Evolutionary conservation across 2,888 invertebrate genomes (phyloP), one percentile per base, ranked within the genome.

Genomic region (Pecten maximus): DNA sequence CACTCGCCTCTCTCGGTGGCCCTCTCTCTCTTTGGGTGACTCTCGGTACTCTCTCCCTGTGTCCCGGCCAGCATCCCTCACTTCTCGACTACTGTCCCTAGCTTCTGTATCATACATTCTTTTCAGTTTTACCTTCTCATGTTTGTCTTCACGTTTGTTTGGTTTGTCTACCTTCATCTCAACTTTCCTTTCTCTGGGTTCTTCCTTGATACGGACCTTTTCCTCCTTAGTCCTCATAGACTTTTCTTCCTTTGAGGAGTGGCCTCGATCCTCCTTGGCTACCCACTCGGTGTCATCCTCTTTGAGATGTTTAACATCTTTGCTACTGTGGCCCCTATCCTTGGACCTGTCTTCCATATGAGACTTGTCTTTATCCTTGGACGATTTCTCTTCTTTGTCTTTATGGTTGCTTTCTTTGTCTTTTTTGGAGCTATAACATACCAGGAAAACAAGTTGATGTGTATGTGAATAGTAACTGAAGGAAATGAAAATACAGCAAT

Each of bases 81-180:
- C 44, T 4, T 92, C 93, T n/a, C 88, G 87, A n/a, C 87, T n/a
- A 35, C 88, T 16, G 6, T 90, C 87, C 28, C 91, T 88, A 87
- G 12, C 35, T 74, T 94, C 93, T 0, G 92, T 92, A 87, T 93
- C 93, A 91, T 92, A 91, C 54, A 90, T 94, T 54, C 94, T 89
- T 90, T 94, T 94, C 88, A 93, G 40, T 54, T 94, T 94, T 87
- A 91, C 92, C 88, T 93, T 91, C 40, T 93, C 94, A 88, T 92
- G 93, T 89, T 92, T 93, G 89, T 92, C 89, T 91, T 93, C 10
- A 90, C 87, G 74, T 88, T 89, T 89, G 87, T 88, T 60, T 92
- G 90, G n/a, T 89, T 40, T 89, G 90, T 92, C 48, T 48, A 60
- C 87, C 16, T 89, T 88, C 40, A 91, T 90, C 40, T 74, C 90